phyloP scores from a whole-genome alignment of 2,797 vertebrate genomes.

The Danio choprae region DNA sequence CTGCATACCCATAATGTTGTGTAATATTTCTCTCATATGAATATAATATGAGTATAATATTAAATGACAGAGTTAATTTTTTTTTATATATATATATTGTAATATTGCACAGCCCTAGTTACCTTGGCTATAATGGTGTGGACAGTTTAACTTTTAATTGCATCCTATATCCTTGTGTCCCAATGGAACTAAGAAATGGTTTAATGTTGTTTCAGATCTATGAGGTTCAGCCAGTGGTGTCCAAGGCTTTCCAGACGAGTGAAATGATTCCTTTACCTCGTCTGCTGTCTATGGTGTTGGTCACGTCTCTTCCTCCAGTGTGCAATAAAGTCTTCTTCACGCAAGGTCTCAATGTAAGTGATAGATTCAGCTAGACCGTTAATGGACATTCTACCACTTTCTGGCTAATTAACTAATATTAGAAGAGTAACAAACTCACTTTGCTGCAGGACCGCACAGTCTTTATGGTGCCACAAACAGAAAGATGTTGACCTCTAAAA shows the following conservation, averaged over 20 bases:
- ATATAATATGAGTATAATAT: too few species aligned
- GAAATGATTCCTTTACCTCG: conserved; percentile 86
- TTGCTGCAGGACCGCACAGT: too few species aligned
- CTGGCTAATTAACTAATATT: too few species aligned
- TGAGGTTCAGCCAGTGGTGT: conserved; percentile 88
- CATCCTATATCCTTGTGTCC: background rate
- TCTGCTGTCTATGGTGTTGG: conserved; percentile 89
- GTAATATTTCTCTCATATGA: too few species aligned
- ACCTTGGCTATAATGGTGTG: background rate
- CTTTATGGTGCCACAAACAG: too few species aligned
- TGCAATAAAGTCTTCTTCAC: conserved; percentile 93
- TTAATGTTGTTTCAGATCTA: conserved; percentile 83
- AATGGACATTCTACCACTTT: background rate
- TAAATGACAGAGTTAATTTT: too few species aligned
- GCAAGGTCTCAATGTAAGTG: conserved; percentile 90
- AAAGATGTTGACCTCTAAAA: too few species aligned
- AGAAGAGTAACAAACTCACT: too few species aligned
- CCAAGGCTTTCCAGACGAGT: conserved; percentile 79
- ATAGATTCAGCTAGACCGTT: background rate
- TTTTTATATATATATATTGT: too few species aligned
- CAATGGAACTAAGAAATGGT: background rate
- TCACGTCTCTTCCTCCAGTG: conserved; percentile 88
- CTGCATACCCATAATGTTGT: too few species aligned
- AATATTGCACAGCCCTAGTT: too few species aligned
- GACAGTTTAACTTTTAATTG: background rate